A percentile compares a stretch with the other conserved stretches of the same genome.
phyloP scores from a whole-genome alignment of 2,888 invertebrate genomes.

The Acleris cristana region DNA sequence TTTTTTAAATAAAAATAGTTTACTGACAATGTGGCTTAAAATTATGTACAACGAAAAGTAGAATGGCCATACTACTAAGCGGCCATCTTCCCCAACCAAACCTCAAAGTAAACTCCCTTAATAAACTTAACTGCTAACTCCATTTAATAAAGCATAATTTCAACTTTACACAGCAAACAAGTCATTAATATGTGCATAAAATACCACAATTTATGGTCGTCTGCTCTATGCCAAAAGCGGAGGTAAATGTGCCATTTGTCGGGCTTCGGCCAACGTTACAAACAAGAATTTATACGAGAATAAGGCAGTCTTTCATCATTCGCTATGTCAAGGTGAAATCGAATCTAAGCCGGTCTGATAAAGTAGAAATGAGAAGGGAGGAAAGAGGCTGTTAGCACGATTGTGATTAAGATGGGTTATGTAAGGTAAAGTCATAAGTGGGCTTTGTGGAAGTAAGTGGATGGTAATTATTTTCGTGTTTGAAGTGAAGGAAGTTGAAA shows the following conservation, averaged over 20 bases:
- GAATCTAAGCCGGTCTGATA: slow-evolving; percentile 18
- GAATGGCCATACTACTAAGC: too few relatives aligned
- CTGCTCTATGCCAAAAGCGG: slow-evolving; percentile 34
- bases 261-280: slow-evolving; percentile 37
- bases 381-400: slow-evolving; percentile 16
- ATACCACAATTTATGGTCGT: slow-evolving; percentile 32
- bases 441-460: slow-evolving; percentile 9
- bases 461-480: not conserved
- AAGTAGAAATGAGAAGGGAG: slow-evolving; percentile 15
- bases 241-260: slow-evolving; percentile 41
- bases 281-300: slow-evolving; percentile 40
- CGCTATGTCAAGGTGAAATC: slow-evolving; percentile 12
- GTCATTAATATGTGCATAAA: slow-evolving; percentile 36
- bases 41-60: too few relatives aligned
- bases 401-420: slow-evolving; percentile 21
- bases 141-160: not conserved
- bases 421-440: slow-evolving; percentile 19
- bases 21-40: too few relatives aligned
- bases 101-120: not conserved
- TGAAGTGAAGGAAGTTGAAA: not conserved
- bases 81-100: not conserved
- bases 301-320: slow-evolving; percentile 30
- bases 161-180: slow-evolving; percentile 15
- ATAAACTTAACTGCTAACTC: not conserved
- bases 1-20: too few relatives aligned